Conservation (phyloP, 2,888 invertebrate species). For the Chelonus formosanus region DNA sequence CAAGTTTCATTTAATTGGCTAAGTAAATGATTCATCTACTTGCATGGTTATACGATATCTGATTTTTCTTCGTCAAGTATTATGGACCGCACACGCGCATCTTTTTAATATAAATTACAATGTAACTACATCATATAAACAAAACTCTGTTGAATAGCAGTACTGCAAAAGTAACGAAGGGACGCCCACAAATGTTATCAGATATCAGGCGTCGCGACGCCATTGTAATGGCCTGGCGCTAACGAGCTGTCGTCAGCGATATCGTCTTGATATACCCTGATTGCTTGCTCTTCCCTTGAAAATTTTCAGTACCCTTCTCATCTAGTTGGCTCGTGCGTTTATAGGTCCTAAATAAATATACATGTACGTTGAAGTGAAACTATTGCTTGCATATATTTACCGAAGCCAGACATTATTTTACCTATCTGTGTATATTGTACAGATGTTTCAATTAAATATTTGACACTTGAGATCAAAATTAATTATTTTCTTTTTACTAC, state of each 20-base stretch:
- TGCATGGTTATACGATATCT: conserved; percentile 10
- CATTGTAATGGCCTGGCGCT: conserved; percentile 44
- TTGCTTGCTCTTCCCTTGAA: conserved; percentile 7
- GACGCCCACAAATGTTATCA: conserved; percentile 48
- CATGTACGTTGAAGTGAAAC: conserved; percentile 3
- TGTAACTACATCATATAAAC: neutral
- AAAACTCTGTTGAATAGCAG: neutral
- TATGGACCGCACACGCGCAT: conserved; percentile 19
- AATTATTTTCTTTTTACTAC: neutral
- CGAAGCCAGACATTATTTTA: neutral
- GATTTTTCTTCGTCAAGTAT: neutral
- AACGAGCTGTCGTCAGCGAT: conserved; percentile 58
- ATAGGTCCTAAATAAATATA: conserved; percentile 32
- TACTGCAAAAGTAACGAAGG: conserved; percentile 33
- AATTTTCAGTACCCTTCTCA: neutral
- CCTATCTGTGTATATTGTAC: neutral
- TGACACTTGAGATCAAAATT: neutral
- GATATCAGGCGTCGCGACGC: conserved; percentile 53
- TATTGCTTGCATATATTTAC: conserved; percentile 20
- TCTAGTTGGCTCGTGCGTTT: conserved; percentile 18
- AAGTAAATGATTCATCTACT: neutral
- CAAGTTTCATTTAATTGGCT: conserved; percentile 2
- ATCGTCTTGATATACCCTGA: conserved; percentile 33
- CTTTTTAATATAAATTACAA: neutral
- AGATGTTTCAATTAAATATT: conserved; percentile 15